Evolutionary conservation across 2,113 vertebrate genomes (phyloP).

Genomic region (Hiodon alosoides): DNA sequence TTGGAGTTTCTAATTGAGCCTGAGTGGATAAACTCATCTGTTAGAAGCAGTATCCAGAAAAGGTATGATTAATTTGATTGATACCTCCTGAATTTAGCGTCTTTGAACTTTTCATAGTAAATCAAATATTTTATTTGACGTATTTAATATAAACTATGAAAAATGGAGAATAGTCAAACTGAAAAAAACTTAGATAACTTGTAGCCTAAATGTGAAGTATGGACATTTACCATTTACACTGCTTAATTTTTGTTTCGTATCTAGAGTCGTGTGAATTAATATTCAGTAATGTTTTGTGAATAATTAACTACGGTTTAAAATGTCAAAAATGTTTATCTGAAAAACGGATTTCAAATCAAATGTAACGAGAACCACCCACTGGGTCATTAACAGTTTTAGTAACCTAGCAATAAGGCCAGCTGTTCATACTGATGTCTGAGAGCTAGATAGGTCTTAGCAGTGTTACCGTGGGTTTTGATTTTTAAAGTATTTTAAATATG

Average conservation of each 20-base stretch:
- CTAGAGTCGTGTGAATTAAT: neutral
- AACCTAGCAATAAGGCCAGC: slow-evolving; percentile 41
- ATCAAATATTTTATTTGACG: neutral
- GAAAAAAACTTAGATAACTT: slow-evolving; percentile 4
- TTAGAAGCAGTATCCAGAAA: slow-evolving; percentile 50
- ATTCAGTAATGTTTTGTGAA: neutral
- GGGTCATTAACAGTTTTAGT: slow-evolving; percentile 20
- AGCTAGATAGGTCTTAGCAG: neutral
- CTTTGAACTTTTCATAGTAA: neutral
- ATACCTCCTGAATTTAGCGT: slow-evolving; percentile 44
- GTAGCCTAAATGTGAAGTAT: neutral
- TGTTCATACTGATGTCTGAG: slow-evolving; percentile 38
- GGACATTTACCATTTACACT: slow-evolving; percentile 1
- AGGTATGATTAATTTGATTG: slow-evolving; percentile 46
- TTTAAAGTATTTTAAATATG: neutral
- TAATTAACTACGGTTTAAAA: neutral
- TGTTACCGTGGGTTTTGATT: neutral
- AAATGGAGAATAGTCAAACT: neutral
- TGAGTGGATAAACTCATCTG: slow-evolving; percentile 42
- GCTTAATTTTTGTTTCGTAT: neutral
- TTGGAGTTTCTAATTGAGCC: slow-evolving; percentile 38
- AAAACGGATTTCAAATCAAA: no score
- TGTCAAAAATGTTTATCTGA: neutral
- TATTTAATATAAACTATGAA: neutral
- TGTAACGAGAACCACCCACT: neutral